Evolutionary conservation across 2,797 vertebrate species (phyloP), one percentile per base, ranked within the genome.

Genomic region (Carapus acus): DNA sequence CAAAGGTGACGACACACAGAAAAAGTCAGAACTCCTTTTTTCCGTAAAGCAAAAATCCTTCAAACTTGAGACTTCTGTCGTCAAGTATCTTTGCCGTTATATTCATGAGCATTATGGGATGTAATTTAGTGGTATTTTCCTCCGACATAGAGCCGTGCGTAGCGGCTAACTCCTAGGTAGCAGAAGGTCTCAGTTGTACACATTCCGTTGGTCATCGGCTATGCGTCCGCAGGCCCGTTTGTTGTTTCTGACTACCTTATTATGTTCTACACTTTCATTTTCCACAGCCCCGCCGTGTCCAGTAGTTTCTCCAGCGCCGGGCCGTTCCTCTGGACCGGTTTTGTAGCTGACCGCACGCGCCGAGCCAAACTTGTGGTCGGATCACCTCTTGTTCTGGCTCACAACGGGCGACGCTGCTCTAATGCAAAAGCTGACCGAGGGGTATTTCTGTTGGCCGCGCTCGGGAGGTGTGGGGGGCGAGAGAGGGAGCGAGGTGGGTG

Each of bases 391-490:
- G 49, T 58, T 67, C 60, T 62, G 61, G 18, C 53, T 54, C 37
- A 14, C 23, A 23, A 48, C 4, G 34, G 20, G 62, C 39, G 41
- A 61, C 65, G 65, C 58, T 53, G 69, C 46, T 65, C 50, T 62
- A 64, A 58, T 43, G 67, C 56, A 65, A 58, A 74, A 5, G 24
- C 58, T 24, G 39, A 48, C 54, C 59, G 13, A 6, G 58, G 43
- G 50, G 52, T 60, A 58, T 65, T 78, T 73, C 69, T 71, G 44
- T 76, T 73, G 71, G 71, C 65, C 14, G 19, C 2, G 3, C 3
- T 9, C 2, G 31, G 8, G 31, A 33, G 6, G 14, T 13, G n/a
- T n/a, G 61, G 37, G 21, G 48, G 36, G 16, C 49, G 52, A 31
- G 43, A 38, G 60, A 57, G 58, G 54, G 51, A 60, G 58, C 60